Conservation (phyloP, 1,140 invertebrate species). For the Gonatopus flavifemur region DNA sequence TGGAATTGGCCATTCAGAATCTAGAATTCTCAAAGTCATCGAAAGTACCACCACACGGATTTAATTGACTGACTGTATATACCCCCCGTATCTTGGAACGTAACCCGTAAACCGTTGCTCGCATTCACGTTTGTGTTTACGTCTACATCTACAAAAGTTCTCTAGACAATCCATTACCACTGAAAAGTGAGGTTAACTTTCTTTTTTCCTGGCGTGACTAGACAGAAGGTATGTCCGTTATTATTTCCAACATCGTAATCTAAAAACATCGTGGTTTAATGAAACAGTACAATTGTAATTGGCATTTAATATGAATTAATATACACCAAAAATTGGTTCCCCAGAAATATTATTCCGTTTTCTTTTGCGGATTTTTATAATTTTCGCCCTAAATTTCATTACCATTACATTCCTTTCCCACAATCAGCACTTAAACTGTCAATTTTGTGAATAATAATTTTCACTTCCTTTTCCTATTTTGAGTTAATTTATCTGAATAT, state of each 20-base stretch:
- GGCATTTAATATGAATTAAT: neutral
- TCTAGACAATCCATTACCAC: no score
- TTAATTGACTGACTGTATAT: no score
- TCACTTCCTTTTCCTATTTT: neutral
- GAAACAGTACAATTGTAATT: neutral
- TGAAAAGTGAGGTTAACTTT: constrained; percentile 21
- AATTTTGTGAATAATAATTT: neutral
- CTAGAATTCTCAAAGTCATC: no score
- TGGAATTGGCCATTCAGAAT: no score
- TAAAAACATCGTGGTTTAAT: constrained; percentile 15
- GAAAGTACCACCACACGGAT: no score
- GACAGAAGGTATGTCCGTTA: constrained; percentile 19
- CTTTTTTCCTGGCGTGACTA: constrained; percentile 20
- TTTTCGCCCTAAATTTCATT: neutral
- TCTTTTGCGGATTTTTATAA: no score
- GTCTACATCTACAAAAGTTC: no score
- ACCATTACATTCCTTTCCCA: neutral
- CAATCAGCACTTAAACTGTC: neutral
- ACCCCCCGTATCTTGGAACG: no score
- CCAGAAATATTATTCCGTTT: neutral
- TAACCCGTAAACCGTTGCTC: no score
- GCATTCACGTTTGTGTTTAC: no score
- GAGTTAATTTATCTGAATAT: neutral
- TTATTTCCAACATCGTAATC: constrained; percentile 12
- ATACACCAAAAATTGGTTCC: neutral